Evolutionary conservation across 2,888 invertebrate species (phyloP).

Genomic region (Kuschelorhynchus macadamiae): DNA sequence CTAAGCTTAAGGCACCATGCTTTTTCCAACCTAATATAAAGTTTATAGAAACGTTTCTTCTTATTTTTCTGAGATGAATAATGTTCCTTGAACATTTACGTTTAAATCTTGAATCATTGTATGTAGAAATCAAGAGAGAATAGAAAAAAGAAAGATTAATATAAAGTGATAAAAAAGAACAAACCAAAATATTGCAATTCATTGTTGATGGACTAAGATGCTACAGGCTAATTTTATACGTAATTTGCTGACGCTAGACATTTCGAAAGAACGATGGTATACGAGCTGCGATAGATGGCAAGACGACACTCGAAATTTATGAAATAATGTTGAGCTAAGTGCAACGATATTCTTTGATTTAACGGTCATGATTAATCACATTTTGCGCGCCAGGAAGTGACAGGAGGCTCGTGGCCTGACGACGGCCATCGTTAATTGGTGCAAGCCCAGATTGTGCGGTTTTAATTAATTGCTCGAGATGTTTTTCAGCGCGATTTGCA

Average conservation of each 20-base stretch:
- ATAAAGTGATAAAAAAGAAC: too few relatives aligned
- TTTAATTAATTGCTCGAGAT: conserved; percentile 62
- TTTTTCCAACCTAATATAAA: too few relatives aligned
- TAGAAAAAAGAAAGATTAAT: too few relatives aligned
- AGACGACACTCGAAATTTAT: conserved; percentile 58
- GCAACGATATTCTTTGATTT: conserved; percentile 61
- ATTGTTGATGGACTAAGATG: conserved; percentile 23
- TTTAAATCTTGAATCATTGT: too few relatives aligned
- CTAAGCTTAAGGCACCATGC: too few relatives aligned
- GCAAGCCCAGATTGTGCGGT: conserved; percentile 52
- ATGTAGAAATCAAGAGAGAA: too few relatives aligned
- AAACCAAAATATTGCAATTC: too few relatives aligned
- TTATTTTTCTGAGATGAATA: too few relatives aligned
- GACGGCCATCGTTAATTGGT: conserved; percentile 60
- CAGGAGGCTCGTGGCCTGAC: conserved; percentile 60
- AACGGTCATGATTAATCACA: conserved; percentile 63
- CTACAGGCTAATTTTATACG: conserved; percentile 31
- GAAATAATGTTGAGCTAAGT: conserved; percentile 56
- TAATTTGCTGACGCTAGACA: conserved; percentile 43
- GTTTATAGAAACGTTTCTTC: too few relatives aligned
- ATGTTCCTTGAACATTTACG: too few relatives aligned
- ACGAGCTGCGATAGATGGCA: conserved; percentile 54
- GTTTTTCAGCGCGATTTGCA: conserved; percentile 62
- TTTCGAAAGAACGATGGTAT: conserved; percentile 53
- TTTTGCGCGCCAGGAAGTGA: conserved; percentile 60